phyloP scores from a whole-genome alignment of 2,113 vertebrate genomes.

The Sinosuthora webbiana region DNA sequence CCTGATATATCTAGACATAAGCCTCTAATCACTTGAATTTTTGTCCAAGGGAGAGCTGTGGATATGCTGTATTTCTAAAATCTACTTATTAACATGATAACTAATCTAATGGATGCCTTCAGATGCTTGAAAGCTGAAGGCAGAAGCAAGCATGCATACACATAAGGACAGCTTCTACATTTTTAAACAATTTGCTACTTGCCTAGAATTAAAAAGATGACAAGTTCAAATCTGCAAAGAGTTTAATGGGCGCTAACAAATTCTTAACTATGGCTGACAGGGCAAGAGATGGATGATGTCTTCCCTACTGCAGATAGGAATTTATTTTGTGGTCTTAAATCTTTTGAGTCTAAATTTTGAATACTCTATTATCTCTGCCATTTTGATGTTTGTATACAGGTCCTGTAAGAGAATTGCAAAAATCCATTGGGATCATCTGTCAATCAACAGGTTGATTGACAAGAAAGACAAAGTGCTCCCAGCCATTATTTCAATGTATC shows the following conservation, averaged over 20 bases:
- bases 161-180: constrained; percentile 5
- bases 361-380: not conserved
- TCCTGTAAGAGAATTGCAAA: not conserved
- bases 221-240: not conserved
- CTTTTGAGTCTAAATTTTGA: not conserved
- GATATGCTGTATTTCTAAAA: not conserved
- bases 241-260: not conserved
- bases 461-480: not conserved
- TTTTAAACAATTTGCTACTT: constrained; percentile 47
- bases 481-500: not conserved
- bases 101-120: constrained; percentile 52
- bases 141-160: not conserved
- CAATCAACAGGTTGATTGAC: not conserved
- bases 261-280: not conserved
- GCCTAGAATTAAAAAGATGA: constrained; percentile 31
- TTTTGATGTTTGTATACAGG: not conserved
- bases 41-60: not conserved
- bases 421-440: not conserved
- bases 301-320: not conserved
- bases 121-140: constrained; percentile 22
- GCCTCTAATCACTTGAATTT: not conserved
- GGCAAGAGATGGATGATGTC: not conserved
- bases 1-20: not conserved
- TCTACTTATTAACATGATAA: constrained; percentile 7
- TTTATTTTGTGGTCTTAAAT: not conserved